These are phyloP conservation scores for Cyrtonyx montezumae DNA, from an alignment of 2,113 vertebrate species.

Conservation along the genomic window DNA sequence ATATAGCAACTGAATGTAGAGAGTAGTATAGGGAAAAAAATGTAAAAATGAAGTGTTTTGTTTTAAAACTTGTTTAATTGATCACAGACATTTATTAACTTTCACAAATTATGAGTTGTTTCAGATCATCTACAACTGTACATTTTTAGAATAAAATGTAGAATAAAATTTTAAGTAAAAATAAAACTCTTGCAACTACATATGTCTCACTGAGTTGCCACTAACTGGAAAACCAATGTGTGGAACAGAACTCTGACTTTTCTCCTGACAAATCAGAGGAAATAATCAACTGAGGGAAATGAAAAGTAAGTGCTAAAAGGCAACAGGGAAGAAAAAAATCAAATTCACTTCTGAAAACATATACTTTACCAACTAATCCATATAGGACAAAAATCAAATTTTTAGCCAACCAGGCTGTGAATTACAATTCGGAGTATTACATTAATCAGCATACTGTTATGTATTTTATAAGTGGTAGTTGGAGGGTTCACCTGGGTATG, in stretches of 20 bases:
- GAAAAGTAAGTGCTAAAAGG: background rate
- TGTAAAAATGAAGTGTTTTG: background rate
- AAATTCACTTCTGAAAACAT: background rate
- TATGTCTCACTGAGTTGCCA: background rate
- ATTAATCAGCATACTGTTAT: background rate
- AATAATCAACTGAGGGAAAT: background rate
- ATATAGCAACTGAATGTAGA: background rate
- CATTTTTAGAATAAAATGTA: background rate
- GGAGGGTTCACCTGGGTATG: background rate
- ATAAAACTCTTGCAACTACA: background rate
- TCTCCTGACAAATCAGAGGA: background rate
- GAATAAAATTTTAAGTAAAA: background rate
- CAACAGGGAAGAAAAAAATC: background rate
- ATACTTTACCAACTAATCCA: background rate
- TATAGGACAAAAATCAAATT: background rate
- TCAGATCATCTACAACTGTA: background rate
- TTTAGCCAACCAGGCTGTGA: background rate
- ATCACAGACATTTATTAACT: background rate
- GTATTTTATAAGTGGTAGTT: background rate
- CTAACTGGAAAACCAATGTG: background rate
- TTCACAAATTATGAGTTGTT: background rate
- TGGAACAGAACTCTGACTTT: background rate
- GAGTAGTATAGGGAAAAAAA: background rate
- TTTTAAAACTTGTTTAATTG: background rate
- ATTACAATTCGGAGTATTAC: background rate